These are phyloP conservation scores for Parasteatoda tepidariorum DNA, from an alignment of 1,140 invertebrate species.

Conservation along the genomic window DNA sequence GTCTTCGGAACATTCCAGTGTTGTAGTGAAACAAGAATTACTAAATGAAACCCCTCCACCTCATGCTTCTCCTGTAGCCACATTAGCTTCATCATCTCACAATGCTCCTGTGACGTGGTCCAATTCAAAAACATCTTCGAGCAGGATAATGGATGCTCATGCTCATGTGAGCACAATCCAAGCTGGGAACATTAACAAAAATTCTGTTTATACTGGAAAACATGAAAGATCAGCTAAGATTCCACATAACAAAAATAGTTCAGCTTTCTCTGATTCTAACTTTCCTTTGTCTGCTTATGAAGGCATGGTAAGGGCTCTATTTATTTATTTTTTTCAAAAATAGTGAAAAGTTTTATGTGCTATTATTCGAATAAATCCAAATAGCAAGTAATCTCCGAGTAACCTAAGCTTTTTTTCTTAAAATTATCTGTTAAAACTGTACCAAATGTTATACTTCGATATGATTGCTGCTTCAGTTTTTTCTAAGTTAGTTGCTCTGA, in stretches of 20 bases:
- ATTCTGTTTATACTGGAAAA: constrained; percentile 13
- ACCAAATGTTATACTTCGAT: too few species aligned
- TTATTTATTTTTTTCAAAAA: too few species aligned
- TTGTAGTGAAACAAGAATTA: constrained; percentile 6
- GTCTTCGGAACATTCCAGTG: constrained; percentile 27
- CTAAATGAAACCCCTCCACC: neutral
- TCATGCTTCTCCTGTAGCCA: neutral
- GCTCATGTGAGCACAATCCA: constrained; percentile 44
- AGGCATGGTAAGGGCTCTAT: constrained; percentile 25
- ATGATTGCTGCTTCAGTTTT: too few species aligned
- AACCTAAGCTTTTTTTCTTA: too few species aligned
- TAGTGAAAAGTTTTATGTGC: too few species aligned
- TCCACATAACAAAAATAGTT: constrained; percentile 19
- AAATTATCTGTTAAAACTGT: too few species aligned
- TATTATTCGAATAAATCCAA: too few species aligned
- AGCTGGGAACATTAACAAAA: neutral
- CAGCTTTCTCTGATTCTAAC: constrained; percentile 25
- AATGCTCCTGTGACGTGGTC: constrained; percentile 25
- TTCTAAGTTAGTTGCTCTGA: too few species aligned
- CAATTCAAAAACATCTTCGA: constrained; percentile 19
- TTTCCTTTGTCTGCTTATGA: constrained; percentile 33
- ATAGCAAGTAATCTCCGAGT: too few species aligned
- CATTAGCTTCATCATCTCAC: neutral
- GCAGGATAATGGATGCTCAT: constrained; percentile 30
- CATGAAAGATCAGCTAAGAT: constrained; percentile 26